A percentile compares a stretch with the other conserved stretches of the same genome.
Conservation (phyloP, 2,888 invertebrate genomes). For the Odontothrips loti region DNA sequence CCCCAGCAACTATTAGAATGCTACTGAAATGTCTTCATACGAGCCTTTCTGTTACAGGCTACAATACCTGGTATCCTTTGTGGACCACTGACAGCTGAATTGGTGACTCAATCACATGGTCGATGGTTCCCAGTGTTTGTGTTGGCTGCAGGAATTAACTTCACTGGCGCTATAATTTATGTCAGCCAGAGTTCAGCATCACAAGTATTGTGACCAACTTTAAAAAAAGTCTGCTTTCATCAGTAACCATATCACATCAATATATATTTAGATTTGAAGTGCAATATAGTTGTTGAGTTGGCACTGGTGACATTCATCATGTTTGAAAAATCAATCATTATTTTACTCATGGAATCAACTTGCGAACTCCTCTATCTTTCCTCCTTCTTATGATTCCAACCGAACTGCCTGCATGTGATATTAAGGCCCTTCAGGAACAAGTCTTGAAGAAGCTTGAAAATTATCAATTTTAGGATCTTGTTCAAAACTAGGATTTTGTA, state of each 20-base stretch:
- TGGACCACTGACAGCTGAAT: conserved; percentile 67
- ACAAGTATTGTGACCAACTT: conserved; percentile 53
- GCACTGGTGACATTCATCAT: no score
- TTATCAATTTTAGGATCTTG: background rate
- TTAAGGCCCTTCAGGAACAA: background rate
- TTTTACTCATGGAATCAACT: no score
- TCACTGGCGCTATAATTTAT: conserved; percentile 67
- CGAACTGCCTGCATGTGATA: background rate
- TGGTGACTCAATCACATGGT: conserved; percentile 64
- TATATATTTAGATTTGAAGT: no score
- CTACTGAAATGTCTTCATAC: background rate
- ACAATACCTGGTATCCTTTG: conserved; percentile 71
- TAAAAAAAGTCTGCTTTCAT: background rate
- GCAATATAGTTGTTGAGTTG: no score
- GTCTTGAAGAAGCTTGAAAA: background rate
- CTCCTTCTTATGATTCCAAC: no score
- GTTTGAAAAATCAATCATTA: no score
- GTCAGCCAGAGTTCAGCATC: conserved; percentile 66
- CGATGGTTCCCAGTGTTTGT: conserved; percentile 72
- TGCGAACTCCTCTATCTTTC: no score
- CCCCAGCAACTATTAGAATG: no score
- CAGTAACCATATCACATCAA: background rate
- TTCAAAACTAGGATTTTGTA: background rate
- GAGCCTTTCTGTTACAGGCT: conserved; percentile 49
- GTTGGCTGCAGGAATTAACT: conserved; percentile 65